phyloP scores from a whole-genome alignment of 2,888 invertebrate genomes.

The Hypsopygia costalis region DNA sequence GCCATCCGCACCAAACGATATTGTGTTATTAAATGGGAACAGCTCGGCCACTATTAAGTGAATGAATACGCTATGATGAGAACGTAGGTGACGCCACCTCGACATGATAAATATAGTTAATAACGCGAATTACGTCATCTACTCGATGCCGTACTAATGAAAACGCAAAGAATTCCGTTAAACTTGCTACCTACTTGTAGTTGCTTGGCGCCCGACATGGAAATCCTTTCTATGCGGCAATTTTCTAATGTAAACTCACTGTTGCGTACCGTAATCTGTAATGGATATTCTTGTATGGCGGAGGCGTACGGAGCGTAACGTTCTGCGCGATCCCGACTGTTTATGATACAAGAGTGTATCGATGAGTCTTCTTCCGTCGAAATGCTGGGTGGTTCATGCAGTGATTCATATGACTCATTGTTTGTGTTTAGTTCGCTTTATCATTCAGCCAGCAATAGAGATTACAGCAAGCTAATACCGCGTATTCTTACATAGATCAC shows the following conservation, averaged over 20 bases:
- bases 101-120: slow-evolving; percentile 39
- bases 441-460: slow-evolving; percentile 12
- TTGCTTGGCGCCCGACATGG: background rate
- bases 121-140: slow-evolving; percentile 40
- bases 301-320: slow-evolving; percentile 20
- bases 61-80: slow-evolving; percentile 30
- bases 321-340: slow-evolving; percentile 16
- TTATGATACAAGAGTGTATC: slow-evolving; percentile 23
- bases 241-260: slow-evolving; percentile 7
- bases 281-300: slow-evolving; percentile 6
- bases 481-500: background rate
- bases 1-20: slow-evolving; percentile 9
- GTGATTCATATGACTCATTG: slow-evolving; percentile 30
- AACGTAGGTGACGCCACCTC: slow-evolving; percentile 27
- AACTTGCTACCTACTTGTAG: background rate
- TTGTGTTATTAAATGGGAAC: slow-evolving; percentile 11
- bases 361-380: slow-evolving; percentile 38
- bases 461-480: background rate
- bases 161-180: slow-evolving; percentile 2
- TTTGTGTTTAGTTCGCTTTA: slow-evolving; percentile 24
- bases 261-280: background rate
- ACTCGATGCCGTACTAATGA: slow-evolving; percentile 21
- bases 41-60: slow-evolving; percentile 25
- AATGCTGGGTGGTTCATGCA: slow-evolving; percentile 23
- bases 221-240: slow-evolving; percentile 4